Evolutionary conservation across 2,888 invertebrate genomes (phyloP).

Genomic region (Sinodicranocentrus sp.): DNA sequence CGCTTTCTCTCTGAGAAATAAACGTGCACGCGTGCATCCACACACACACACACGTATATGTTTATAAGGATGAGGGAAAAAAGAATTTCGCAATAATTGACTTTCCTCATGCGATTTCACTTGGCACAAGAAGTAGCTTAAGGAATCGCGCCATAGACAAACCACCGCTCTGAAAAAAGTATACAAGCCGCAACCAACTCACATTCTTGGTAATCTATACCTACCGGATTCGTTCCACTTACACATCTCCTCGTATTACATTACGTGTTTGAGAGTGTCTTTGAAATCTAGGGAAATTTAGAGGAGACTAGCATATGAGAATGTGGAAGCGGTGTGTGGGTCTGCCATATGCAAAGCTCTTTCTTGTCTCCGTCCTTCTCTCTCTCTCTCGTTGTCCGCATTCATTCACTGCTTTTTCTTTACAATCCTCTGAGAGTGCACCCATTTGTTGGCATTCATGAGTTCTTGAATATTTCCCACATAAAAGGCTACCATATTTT

Average conservation of each 20-base stretch:
- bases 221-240: slow-evolving; percentile 58
- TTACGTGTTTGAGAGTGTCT: slow-evolving; percentile 32
- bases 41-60: slow-evolving; percentile 14
- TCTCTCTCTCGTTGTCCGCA: slow-evolving; percentile 11
- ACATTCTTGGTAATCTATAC: slow-evolving; percentile 56
- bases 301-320: slow-evolving; percentile 15
- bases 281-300: slow-evolving; percentile 41
- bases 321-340: too few relatives aligned
- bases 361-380: not conserved
- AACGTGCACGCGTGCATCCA: slow-evolving; percentile 45
- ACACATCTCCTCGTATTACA: slow-evolving; percentile 46
- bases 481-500: not conserved
- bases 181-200: slow-evolving; percentile 57
- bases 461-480: slow-evolving; percentile 4
- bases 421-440: slow-evolving; percentile 26
- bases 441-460: slow-evolving; percentile 50
- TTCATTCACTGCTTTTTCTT: slow-evolving; percentile 25
- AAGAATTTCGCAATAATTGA: slow-evolving; percentile 68
- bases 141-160: slow-evolving; percentile 4
- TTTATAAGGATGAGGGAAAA: slow-evolving; percentile 14
- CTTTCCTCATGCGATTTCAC: slow-evolving; percentile 66
- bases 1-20: slow-evolving; percentile 24
- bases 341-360: too few relatives aligned
- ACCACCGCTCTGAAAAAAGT: not conserved
- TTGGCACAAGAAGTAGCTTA: slow-evolving; percentile 51